Percentiles rank a stretch among this genome's conserved stretches.
These are phyloP conservation scores for Bambusicola thoracicus DNA, from an alignment of 2,113 vertebrate genomes.

Conservation along the genomic window DNA sequence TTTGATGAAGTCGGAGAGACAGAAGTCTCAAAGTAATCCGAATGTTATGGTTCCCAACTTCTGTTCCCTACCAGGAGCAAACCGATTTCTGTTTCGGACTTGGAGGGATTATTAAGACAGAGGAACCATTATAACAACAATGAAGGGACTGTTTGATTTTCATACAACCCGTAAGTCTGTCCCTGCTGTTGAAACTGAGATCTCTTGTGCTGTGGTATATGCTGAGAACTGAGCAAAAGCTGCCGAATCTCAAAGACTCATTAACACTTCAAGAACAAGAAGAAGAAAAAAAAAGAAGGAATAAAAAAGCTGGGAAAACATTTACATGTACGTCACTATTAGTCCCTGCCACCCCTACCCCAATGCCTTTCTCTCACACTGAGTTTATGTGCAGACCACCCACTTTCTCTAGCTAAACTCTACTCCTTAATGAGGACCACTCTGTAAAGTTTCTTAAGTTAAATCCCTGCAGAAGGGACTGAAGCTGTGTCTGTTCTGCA, in stretches of 20 bases:
- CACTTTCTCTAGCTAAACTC: not conserved
- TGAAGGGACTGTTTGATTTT: constrained; percentile 27
- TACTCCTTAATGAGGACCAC: not conserved
- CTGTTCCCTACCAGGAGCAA: not conserved
- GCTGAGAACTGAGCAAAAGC: not conserved
- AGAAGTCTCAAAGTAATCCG: constrained; percentile 31
- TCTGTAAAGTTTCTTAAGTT: not conserved
- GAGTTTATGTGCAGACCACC: not conserved
- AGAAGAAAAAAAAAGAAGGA: not conserved
- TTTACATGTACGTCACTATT: not conserved
- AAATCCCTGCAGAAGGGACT: not conserved
- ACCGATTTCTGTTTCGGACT: not conserved
- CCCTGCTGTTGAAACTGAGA: constrained; percentile 1
- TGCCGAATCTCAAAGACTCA: not conserved
- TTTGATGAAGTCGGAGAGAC: not conserved
- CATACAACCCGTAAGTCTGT: not conserved
- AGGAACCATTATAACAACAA: constrained; percentile 10
- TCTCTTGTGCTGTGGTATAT: not conserved
- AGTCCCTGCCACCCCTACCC: not conserved
- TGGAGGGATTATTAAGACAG: constrained; percentile 32
- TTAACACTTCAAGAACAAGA: not conserved
- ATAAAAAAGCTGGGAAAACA: not conserved
- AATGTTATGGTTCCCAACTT: constrained; percentile 32
- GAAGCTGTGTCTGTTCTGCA: not conserved
- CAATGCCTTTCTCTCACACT: not conserved